These are phyloP conservation scores for Drosophila prostipennis DNA, from an alignment of 2,888 invertebrate genomes.

Conservation along the genomic window DNA sequence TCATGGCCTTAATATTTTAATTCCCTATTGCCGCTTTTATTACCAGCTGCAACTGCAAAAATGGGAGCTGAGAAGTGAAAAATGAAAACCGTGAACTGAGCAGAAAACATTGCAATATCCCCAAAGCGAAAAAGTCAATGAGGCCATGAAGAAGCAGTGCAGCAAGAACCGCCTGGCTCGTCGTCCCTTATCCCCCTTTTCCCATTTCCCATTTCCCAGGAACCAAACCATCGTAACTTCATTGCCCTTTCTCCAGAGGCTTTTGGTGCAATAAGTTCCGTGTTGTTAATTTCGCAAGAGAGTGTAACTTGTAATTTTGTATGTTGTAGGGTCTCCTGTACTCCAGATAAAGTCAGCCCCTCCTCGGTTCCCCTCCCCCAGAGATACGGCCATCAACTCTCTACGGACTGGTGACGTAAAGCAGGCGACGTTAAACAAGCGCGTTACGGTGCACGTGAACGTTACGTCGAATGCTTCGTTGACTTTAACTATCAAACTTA, in stretches of 20 bases:
- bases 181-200: neutral
- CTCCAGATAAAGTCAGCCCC: constrained; percentile 4
- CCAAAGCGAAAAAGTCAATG: constrained; percentile 64
- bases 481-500: constrained; percentile 69
- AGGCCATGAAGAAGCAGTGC: constrained; percentile 26
- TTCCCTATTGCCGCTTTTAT: neutral
- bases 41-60: neutral
- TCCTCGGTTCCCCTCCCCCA: constrained; percentile 12
- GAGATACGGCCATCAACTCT: constrained; percentile 64
- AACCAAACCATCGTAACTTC: neutral
- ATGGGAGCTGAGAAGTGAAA: neutral
- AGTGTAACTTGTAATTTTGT: constrained; percentile 76
- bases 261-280: constrained; percentile 76
- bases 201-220: constrained; percentile 6
- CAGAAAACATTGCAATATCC: constrained; percentile 25
- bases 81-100: neutral
- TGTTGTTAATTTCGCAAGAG: constrained; percentile 79
- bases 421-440: constrained; percentile 65
- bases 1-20: neutral
- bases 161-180: neutral
- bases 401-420: constrained; percentile 59
- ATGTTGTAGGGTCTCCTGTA: constrained; percentile 53
- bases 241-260: constrained; percentile 14
- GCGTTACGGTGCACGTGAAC: constrained; percentile 62
- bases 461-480: constrained; percentile 71